Evolutionary conservation across 1,140 invertebrate genomes (phyloP), one percentile per base, ranked within the genome.

Genomic region (Drosophila kohkoa): DNA sequence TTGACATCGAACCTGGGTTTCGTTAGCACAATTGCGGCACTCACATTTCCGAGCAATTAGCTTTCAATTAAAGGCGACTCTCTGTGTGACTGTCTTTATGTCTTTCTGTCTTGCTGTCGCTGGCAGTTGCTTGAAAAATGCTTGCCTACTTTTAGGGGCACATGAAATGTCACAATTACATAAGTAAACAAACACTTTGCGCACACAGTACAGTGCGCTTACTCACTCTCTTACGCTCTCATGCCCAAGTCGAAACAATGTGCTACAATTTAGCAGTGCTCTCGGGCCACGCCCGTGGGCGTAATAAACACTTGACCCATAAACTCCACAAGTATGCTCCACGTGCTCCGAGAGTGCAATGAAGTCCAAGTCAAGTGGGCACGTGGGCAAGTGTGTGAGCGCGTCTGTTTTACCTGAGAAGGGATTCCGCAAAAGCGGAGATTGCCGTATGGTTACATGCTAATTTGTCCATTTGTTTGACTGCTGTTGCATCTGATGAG

Each of bases 231-330:
- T 20, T 20, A 20, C 35, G 1, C 57, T 45, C 41, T 46, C 60
- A 20, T 20, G 35, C 60, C 41, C 45, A 13, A 58, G 77, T 65
- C 32, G 35, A 63, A 80, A 87, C 83, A 88, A 87, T 89, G 85
- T 89, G 85, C 57, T 89, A 89, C 85, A 89, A 83, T 89, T 80
- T 80, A 80, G 80, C 77, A 73, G 41, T 51, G 57, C 48, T 57
- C 49, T 62, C 28, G 45, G 48, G 77, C 82, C 83, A 87, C 85
- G 85, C 83, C 83, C 77, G 55, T 73, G 77, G 83, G 85, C 83
- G 80, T 87, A 87, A 87, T 87, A 88, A 89, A 83, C 83, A 88
- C 83, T 87, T 87, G 83, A 87, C 83, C 83, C 85, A 89, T 87
- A 87, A 87, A 83, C 81, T 80, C 66, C 58, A 70, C 76, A 82